These are phyloP conservation scores for Anthopleura sola DNA, from an alignment of 64 coral and sea anemone species.

Conservation along the genomic window DNA sequence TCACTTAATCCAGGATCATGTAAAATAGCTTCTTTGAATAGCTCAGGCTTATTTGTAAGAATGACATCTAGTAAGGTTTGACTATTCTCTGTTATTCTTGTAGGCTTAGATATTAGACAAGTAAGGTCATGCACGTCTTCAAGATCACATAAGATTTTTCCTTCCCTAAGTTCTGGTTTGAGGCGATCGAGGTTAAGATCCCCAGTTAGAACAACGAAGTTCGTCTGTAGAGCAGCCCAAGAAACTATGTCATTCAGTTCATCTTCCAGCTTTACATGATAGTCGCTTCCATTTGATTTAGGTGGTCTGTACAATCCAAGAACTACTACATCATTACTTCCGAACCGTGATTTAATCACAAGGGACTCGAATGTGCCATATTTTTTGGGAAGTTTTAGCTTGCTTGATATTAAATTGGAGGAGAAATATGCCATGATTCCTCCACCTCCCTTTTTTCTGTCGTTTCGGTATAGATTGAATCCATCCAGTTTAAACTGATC, in stretches of 20 bases:
- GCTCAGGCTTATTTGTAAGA: background rate
- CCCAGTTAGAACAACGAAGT: background rate
- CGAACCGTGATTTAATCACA: background rate
- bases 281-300: background rate
- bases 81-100: background rate
- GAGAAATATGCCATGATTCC: too few relatives aligned
- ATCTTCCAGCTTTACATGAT: background rate
- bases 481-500: too few relatives aligned
- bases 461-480: too few relatives aligned
- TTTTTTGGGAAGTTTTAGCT: background rate
- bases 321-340: background rate
- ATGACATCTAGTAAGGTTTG: background rate
- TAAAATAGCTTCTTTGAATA: background rate
- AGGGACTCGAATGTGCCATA: background rate
- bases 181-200: background rate
- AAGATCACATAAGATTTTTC: background rate
- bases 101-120: background rate
- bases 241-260: background rate
- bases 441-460: too few relatives aligned
- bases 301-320: background rate
- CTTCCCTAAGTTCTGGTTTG: constrained; percentile 1
- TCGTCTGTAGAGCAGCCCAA: background rate
- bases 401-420: too few relatives aligned
- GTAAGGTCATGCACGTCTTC: constrained; percentile 1
- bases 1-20: constrained; percentile 20